These are phyloP conservation scores for Rosalia funebris DNA, from an alignment of 2,888 invertebrate species.

Conservation along the genomic window DNA sequence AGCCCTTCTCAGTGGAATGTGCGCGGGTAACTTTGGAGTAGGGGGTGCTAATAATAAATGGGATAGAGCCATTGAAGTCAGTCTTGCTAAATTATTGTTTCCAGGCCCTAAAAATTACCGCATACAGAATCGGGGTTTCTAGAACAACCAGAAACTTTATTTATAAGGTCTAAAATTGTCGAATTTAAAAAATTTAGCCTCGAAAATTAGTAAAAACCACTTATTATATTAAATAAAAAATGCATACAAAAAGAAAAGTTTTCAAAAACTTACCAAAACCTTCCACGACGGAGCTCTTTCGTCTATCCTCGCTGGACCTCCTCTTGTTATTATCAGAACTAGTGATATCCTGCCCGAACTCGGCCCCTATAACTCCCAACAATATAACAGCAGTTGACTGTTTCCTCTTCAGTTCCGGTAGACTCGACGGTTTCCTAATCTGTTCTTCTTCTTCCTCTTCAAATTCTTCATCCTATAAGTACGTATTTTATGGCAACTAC, in stretches of 20 bases:
- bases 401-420: constrained; percentile 88
- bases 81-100: constrained; percentile 89
- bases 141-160: no score
- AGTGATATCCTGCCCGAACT: constrained; percentile 96
- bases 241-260: no score
- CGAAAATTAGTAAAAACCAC: no score
- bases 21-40: constrained; percentile 83
- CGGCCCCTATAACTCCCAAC: constrained; percentile 96
- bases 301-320: constrained; percentile 70
- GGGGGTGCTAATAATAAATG: constrained; percentile 92
- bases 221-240: no score
- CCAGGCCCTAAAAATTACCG: constrained; percentile 75
- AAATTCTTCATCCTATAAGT: constrained; percentile 76
- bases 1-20: constrained; percentile 93
- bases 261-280: constrained; percentile 64
- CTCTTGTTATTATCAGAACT: constrained; percentile 70
- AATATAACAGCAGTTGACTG: constrained; percentile 98
- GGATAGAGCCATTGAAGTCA: constrained; percentile 93
- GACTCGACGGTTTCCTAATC: constrained; percentile 84
- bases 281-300: constrained; percentile 88
- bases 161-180: no score
- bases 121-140: no score
- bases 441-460: constrained; percentile 89
- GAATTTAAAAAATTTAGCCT: no score
- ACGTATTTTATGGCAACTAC: not conserved